phyloP scores from a whole-genome alignment of 2,797 vertebrate species.

The Cacajao melanocephalus region DNA sequence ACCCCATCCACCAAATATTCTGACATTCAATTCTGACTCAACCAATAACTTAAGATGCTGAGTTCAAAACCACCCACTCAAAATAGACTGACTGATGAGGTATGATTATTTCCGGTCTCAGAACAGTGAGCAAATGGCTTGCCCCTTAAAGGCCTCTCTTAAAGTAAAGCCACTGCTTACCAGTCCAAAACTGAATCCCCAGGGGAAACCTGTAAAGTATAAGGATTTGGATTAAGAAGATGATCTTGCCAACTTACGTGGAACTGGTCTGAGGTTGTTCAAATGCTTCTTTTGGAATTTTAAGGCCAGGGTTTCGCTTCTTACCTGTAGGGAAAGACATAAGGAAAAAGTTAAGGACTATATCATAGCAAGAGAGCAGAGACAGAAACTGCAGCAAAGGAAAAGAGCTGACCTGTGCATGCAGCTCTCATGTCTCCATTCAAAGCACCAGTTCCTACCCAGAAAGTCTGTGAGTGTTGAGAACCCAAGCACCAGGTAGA shows the following conservation, averaged over 20 bases:
- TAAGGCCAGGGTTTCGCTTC: constrained; percentile 92
- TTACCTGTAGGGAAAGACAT: constrained; percentile 85
- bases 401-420: accelerated
- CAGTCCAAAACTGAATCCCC: background rate
- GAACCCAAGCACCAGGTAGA: background rate
- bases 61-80: background rate
- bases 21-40: background rate
- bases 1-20: background rate
- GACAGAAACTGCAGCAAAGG: background rate
- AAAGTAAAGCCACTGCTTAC: background rate
- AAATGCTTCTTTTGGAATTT: constrained; percentile 94
- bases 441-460: background rate
- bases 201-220: background rate
- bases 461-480: background rate
- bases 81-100: background rate
- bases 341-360: constrained; percentile 55
- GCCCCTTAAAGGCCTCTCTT: background rate
- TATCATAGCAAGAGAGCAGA: background rate
- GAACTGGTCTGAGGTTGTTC: constrained; percentile 91
- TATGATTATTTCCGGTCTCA: background rate
- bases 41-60: background rate
- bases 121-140: background rate
- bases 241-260: constrained; percentile 87
- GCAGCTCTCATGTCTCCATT: background rate
- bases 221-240: background rate